These are phyloP conservation scores for Bellardia bayeri DNA, from an alignment of 2,888 invertebrate genomes.

Conservation along the genomic window DNA sequence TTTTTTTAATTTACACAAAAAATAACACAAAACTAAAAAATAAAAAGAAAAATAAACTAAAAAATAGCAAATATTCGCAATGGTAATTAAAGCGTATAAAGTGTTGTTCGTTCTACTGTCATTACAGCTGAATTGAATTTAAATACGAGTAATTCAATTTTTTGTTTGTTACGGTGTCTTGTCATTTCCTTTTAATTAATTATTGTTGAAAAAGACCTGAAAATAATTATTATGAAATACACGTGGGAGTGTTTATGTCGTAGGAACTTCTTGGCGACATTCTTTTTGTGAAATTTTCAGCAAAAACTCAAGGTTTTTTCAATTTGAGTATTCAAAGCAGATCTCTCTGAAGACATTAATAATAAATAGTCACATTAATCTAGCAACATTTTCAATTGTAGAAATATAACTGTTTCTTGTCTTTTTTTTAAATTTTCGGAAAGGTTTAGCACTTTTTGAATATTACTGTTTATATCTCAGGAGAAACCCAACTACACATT, in stretches of 20 bases:
- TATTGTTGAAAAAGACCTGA: slow-evolving; percentile 25
- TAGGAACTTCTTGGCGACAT: not conserved
- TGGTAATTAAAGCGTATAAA: slow-evolving; percentile 50
- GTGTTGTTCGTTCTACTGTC: slow-evolving; percentile 30
- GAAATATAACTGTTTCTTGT: too few relatives aligned
- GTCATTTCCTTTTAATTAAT: slow-evolving; percentile 55
- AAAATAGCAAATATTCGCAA: slow-evolving; percentile 48
- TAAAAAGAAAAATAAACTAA: not conserved
- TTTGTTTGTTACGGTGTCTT: slow-evolving; percentile 46
- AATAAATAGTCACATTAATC: not conserved
- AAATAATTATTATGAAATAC: slow-evolving; percentile 12
- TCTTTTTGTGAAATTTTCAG: not conserved
- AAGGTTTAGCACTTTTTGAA: too few relatives aligned
- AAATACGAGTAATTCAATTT: slow-evolving; percentile 35
- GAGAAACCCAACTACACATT: too few relatives aligned
- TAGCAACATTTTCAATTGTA: not conserved
- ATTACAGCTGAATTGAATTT: slow-evolving; percentile 28
- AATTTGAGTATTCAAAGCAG: slow-evolving; percentile 10
- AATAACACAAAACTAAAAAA: too few relatives aligned
- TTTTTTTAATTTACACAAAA: not conserved
- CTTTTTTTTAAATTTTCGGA: too few relatives aligned
- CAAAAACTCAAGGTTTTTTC: not conserved
- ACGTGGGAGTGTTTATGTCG: slow-evolving; percentile 51
- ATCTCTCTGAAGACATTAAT: not conserved
- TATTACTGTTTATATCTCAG: too few relatives aligned